phyloP scores from a whole-genome alignment of 2,797 vertebrate species.

The Limnodromus scolopaceus region DNA sequence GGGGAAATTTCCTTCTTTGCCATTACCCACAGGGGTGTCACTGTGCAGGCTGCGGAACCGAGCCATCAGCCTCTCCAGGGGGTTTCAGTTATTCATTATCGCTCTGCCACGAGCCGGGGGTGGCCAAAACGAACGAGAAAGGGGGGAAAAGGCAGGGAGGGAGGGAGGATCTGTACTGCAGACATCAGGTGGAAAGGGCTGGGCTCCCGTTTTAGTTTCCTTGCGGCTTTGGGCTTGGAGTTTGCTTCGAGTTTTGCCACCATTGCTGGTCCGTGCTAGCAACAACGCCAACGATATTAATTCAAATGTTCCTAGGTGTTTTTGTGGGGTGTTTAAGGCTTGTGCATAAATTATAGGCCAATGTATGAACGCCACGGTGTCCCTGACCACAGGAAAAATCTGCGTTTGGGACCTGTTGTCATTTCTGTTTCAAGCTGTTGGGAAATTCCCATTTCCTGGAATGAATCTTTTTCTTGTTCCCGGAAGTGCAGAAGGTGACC shows the following conservation, averaged over 20 bases:
- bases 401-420: background rate
- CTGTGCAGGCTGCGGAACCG: background rate
- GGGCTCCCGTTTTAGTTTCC: background rate
- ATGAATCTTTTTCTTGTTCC: background rate
- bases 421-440: background rate
- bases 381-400: background rate
- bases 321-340: background rate
- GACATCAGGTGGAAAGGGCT: background rate
- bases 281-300: background rate
- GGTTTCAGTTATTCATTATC: background rate
- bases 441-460: background rate
- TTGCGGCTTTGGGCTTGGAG: background rate
- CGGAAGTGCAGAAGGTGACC: background rate
- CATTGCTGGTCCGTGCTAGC: background rate
- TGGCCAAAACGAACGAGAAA: background rate
- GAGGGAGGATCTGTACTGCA: accelerated
- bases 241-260: background rate
- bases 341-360: background rate
- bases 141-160: background rate
- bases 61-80: background rate
- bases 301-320: background rate
- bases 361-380: background rate
- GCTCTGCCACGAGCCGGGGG: accelerated
- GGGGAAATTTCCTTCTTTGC: background rate
- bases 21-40: background rate